Evolutionary conservation across 2,888 invertebrate species (phyloP), one percentile per base, ranked within the genome.

Genomic region (Empis stercorea): DNA sequence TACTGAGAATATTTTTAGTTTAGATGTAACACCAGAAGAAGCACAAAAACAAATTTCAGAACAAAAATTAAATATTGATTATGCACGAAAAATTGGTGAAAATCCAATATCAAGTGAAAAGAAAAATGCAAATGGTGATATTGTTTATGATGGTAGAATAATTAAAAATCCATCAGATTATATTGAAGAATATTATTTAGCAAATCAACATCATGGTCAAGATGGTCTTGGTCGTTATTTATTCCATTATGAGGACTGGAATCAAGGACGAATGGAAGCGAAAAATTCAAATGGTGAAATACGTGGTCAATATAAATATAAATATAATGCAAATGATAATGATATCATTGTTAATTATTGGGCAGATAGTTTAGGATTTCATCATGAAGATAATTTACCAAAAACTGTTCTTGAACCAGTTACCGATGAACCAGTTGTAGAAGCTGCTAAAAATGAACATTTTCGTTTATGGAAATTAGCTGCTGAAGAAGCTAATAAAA

Each of bases 301-400:
- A 15, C 69, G 74, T 20, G 86, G 86, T 13, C 75, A 80, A 9
- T 86, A 84, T 64, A 76, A 79, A 51, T 85, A 81, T 67, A 76
- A 76, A 40, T 74, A 76, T 54, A 76, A 76, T 6, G 59, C 61
- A 54, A 72, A 73, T 32, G 43, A 48, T 44, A 67, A 68, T 17
- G 68, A 68, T 44, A 65, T 65, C 48, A 45, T 66, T 48, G 68
- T 66, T 50, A 65, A 78, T 51, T 85, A 85, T 64, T 84, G 81
- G 76, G 82, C 84, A 48, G 82, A 84, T 61, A 76, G 77, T 53
- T 72, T 76, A 53, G 86, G 85, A n/a, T 85, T 85, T 73, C 84
- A 85, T 67, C 84, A 84, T 52, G 77, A 80, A 49, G 84, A 84
- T 59, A 84, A 85, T 61, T 68, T 81, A 4, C 80, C 81, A 13